Conservation (phyloP, 2,888 invertebrate genomes). For the Polyommatus icarus region DNA sequence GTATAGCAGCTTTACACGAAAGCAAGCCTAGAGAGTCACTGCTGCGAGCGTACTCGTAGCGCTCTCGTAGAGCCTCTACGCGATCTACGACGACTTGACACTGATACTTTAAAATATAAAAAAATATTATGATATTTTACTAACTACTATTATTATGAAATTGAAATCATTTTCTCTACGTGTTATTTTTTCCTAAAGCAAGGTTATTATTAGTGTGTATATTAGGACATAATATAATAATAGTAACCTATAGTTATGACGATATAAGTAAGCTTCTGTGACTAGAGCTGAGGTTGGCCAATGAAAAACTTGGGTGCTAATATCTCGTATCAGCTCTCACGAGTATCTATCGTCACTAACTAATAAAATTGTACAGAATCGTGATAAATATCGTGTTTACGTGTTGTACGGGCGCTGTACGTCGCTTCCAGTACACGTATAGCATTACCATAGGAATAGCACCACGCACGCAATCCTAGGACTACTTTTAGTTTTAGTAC, state of each 20-base stretch:
- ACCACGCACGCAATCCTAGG: neutral
- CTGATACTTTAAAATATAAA: too few species aligned
- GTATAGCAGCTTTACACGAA: too few species aligned
- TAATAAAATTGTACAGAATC: neutral
- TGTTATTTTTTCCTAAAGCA: too few species aligned
- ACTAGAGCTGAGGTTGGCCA: neutral
- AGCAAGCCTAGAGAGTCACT: neutral
- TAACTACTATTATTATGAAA: too few species aligned
- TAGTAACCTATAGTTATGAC: too few species aligned
- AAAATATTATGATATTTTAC: too few species aligned
- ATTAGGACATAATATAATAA: too few species aligned
- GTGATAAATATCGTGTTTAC: neutral
- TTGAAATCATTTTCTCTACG: too few species aligned
- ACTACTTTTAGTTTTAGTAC: neutral
- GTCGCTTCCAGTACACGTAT: neutral
- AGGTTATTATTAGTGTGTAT: too few species aligned
- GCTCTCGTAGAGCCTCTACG: neutral
- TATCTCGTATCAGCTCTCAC: too few species aligned
- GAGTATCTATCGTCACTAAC: neutral
- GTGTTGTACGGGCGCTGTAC: neutral
- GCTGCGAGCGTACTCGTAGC: constrained; percentile 7
- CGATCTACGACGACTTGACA: neutral
- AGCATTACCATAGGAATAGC: neutral
- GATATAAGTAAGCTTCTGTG: too few species aligned
- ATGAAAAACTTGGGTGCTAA: neutral